Evolutionary conservation across 1,140 invertebrate genomes (phyloP), one percentile per base, ranked within the genome.

Genomic region (Zaprionus taronus): DNA sequence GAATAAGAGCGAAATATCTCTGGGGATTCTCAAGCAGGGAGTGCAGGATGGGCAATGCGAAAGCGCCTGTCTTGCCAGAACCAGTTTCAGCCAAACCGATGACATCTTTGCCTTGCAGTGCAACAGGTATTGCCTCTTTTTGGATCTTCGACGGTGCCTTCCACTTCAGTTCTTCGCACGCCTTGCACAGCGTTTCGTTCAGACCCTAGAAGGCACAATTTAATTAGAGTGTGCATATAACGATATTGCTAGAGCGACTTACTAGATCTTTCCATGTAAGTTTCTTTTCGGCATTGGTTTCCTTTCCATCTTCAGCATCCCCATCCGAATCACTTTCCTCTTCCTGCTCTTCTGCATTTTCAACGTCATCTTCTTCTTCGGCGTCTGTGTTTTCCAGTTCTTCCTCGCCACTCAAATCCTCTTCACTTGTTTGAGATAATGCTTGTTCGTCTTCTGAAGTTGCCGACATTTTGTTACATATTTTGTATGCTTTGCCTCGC

Each of bases 11-110:
- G 94, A 99, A 99, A 82, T 99, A 96, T 91, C 98, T 94, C 90
- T 99, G 98, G 6, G 98, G 98, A 92, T 96, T 97, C 79, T 98
- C 96, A 15, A 99, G 93, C 12, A 99, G 93, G 0, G 96, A 94
- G 91, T 99, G 98, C 12, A 99, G 92, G 80, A 99, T 99, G 1
- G 99, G 99, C 64, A 99, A 91, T 2, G 98, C 98, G 94, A 99
- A 99, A 1, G 99, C 98, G 34, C 97, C 99, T 1, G 99, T 99
- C 94, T 99, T 99, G 15, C 99, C 99, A 6, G 98, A 99, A 7
- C 99, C 98, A 4, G 99, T 99, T 94, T 99, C 98, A 2, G 99
- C 98, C 58, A 99, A 93, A 20, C 98, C 99, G 87, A 99, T 99
- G 0, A 99, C 95, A 94, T 99, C 99, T 93, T 97, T 97, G 94